Base-by-base conservation (phyloP, 1,140 invertebrate genomes). In the Berghia stephanieae region DNA sequence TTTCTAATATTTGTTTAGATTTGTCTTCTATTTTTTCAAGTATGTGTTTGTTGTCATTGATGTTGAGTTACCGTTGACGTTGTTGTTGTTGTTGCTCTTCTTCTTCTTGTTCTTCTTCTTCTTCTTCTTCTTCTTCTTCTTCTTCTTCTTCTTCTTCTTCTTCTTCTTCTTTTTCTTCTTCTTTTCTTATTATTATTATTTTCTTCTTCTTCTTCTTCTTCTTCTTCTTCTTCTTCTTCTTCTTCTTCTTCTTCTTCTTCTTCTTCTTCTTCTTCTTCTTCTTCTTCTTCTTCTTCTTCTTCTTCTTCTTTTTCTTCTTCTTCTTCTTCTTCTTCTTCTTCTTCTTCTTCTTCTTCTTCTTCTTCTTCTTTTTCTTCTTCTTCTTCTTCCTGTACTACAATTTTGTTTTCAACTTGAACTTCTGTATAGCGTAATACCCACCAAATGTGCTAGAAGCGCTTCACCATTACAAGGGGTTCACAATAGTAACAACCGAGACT, bases 141-240 rank as follows among this genome's bases (percentile, higher is more conserved):
- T 67, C 6, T 67, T 67, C 10, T 67, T 67, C 38, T 67, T 67
- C 21, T 36, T 36, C 38, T 67, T 67, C 38, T 31, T 67, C 38
- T 67, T 67, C 10, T 67, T 67, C 38, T 31, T 36, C 38, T 13
- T 67, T 27, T 67, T 67, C 6, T 67, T 67, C 38, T 34, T 13
- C 38, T 67, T 67, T 67, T 67, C 38, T 34, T 67, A 36, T 36
- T 34, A 27, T 3, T 34, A 27, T 34, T 67, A 36, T 67, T 67
- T 36, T 67, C 21, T 36, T 67, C 38, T 67, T 34, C 38, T 67
- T 67, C 21, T 5, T 13, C 8, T 21, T 63, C 31, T 63, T 31
- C 18, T 67, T 67, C 38, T 67, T 67, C 38, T 34, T 67, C 5
- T 13, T 67, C 38, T 34, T 67, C 38, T 36, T 67, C 38, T 67